Percentiles rank a stretch among this genome's conserved stretches.
phyloP scores from a whole-genome alignment of 1,140 invertebrate genomes.

The Mizuhopecten yessoensis region DNA sequence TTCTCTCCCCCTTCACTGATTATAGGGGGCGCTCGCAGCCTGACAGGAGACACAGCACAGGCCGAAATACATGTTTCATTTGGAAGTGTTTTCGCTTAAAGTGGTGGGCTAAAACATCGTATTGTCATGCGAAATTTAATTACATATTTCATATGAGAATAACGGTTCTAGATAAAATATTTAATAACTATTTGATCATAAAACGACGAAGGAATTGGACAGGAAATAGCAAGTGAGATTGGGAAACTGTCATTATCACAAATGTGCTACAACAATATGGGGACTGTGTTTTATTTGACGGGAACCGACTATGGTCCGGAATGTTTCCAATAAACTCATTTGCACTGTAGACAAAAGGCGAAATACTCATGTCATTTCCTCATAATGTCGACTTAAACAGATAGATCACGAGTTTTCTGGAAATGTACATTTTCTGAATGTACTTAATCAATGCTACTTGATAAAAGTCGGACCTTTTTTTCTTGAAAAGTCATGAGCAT shows the following conservation, averaged over 20 bases:
- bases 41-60: conserved; percentile 29
- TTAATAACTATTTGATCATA: conserved; percentile 40
- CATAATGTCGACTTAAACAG: not conserved
- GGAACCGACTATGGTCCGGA: not conserved
- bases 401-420: not conserved
- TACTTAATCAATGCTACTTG: too few species aligned
- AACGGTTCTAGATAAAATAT: conserved; percentile 35
- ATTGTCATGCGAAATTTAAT: conserved; percentile 39
- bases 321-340: not conserved
- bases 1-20: conserved; percentile 2
- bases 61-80: conserved; percentile 38
- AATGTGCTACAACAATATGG: conserved; percentile 12
- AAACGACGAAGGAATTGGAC: conserved; percentile 7
- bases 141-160: conserved; percentile 40
- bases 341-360: not conserved
- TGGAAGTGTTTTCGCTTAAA: conserved; percentile 33
- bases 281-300: not conserved
- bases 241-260: conserved; percentile 31
- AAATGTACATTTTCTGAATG: too few species aligned
- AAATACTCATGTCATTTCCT: not conserved
- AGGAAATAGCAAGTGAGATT: not conserved
- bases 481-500: too few species aligned
- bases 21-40: conserved; percentile 29
- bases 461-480: too few species aligned
- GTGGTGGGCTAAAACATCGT: conserved; percentile 31